Evolutionary conservation across 2,888 invertebrate genomes (phyloP), one percentile per base, ranked within the genome.

Genomic region (Drosophila nr. medialis): DNA sequence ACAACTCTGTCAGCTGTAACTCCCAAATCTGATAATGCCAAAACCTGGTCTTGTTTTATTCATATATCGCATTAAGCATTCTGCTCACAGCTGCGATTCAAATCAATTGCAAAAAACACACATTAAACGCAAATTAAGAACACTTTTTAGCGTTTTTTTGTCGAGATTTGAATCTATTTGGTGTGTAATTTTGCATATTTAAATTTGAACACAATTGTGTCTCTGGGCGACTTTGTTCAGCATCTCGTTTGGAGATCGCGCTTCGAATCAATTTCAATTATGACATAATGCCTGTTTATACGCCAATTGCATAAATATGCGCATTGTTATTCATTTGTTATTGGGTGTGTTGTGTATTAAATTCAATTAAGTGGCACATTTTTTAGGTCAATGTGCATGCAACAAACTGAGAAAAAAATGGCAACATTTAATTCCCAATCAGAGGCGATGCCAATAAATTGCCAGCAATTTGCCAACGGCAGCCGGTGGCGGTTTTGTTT

Each of bases 251-350:
- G 32, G n/a, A 21, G 29, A 67, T 59, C 56, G 50, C 30, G 65
- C 6, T 38, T 54, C 48, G 34, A 48, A 56, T 56, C 45, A 55
- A 61, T 62, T 65, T 58, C 61, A 77, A 65, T 76, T 86, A 84
- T 85, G 88, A 85, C 88, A 89, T 77, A 87, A 85, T 87, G 68
- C 69, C 51, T 75, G 72, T 86, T 74, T 72, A 72, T 79, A 50
- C 54, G 64, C 53, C 60, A 80, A 63, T 61, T 77, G 49, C 67
- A 67, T 70, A 68, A 61, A 67, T 74, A 61, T 59, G 24, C 58
- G 24, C 72, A 59, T 71, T 71, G 54, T 71, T 49, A 49, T 55
- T 56, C 50, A 29, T 59, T 60, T 76, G 42, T 48, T 75, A 40
- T 62, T 36, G 30, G 36, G 13, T 64, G 27, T 59, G 48, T 38